phyloP scores from a whole-genome alignment of 2,113 vertebrate genomes.

The Gasterosteus aculeatus region DNA sequence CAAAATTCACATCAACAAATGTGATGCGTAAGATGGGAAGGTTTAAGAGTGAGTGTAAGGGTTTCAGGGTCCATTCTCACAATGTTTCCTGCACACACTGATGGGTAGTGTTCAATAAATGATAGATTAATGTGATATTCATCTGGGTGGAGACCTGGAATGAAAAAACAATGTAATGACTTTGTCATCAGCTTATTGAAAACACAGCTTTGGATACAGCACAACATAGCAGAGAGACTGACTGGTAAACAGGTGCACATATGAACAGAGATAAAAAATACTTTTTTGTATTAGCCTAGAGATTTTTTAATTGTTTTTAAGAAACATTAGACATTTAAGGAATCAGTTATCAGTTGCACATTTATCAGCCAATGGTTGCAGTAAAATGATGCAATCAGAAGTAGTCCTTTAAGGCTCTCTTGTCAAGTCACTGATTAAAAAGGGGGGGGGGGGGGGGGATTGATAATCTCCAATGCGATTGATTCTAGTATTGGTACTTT shows the following conservation, averaged over 20 bases:
- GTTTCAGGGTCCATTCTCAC: slow-evolving; percentile 58
- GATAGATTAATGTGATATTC: slow-evolving; percentile 47
- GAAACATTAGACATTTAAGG: too few relatives aligned
- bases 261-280: background rate
- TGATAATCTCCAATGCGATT: too few relatives aligned
- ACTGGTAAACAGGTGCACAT: background rate
- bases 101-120: slow-evolving; percentile 18
- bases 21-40: slow-evolving; percentile 43
- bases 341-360: too few relatives aligned
- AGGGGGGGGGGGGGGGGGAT: too few relatives aligned
- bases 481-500: too few relatives aligned
- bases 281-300: background rate
- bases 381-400: too few relatives aligned
- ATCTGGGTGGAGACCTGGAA: slow-evolving; percentile 4
- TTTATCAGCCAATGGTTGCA: too few relatives aligned
- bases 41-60: slow-evolving; percentile 28
- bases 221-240: background rate
- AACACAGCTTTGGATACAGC: background rate
- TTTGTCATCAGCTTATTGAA: background rate
- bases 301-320: background rate
- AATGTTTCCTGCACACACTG: slow-evolving; percentile 55
- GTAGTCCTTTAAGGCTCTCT: too few relatives aligned
- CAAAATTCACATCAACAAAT: slow-evolving; percentile 72
- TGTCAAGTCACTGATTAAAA: too few relatives aligned
- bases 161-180: slow-evolving; percentile 15